Evolutionary conservation across 2,888 invertebrate genomes (phyloP).

Genomic region (Acleris holmiana): DNA sequence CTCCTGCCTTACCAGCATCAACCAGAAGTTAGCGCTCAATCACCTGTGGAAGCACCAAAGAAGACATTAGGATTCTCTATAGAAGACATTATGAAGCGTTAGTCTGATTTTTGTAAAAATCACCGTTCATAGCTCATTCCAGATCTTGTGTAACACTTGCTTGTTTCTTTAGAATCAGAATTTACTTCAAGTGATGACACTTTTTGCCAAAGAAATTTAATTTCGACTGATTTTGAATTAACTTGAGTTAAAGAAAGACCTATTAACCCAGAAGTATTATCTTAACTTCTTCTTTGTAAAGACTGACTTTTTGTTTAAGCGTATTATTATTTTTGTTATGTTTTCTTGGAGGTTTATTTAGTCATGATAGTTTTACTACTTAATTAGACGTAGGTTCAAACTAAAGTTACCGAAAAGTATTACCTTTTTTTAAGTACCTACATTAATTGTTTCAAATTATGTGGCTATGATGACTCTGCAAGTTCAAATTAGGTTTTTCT

Average conservation of each 20-base stretch:
- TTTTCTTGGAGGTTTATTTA: conserved; percentile 77
- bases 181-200: conserved; percentile 30
- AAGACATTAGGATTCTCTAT: conserved; percentile 91
- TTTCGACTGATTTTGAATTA: conserved; percentile 49
- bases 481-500: conserved; percentile 47
- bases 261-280: conserved; percentile 13
- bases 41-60: conserved; percentile 71
- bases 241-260: conserved; percentile 6
- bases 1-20: conserved; percentile 59
- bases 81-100: conserved; percentile 95
- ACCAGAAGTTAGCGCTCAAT: conserved; percentile 60
- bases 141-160: conserved; percentile 46
- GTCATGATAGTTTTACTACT: conserved; percentile 70
- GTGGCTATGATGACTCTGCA: conserved; percentile 72
- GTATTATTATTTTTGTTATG: conserved; percentile 65
- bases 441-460: conserved; percentile 63
- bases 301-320: conserved; percentile 75
- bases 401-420: conserved; percentile 83
- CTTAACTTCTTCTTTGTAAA: conserved; percentile 61
- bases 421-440: conserved; percentile 67
- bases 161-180: conserved; percentile 18
- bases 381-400: conserved; percentile 62
- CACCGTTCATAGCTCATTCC: conserved; percentile 42
- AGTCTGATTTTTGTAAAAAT: conserved; percentile 52
- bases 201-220: conserved; percentile 64